phyloP scores from a whole-genome alignment of 2,888 invertebrate genomes.

The Erebia epiphron region DNA sequence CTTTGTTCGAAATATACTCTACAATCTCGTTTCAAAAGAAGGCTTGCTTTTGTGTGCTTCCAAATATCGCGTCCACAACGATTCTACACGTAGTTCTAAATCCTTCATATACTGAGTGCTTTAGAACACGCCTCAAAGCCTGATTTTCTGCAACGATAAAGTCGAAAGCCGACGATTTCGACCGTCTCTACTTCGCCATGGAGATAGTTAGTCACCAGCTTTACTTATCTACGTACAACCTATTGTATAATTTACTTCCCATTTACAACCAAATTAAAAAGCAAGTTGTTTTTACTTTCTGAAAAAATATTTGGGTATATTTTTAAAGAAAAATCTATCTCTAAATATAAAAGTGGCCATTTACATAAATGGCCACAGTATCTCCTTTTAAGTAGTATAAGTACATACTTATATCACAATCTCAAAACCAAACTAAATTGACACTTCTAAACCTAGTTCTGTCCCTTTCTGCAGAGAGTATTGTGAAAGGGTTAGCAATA shows the following conservation, averaged over 20 bases:
- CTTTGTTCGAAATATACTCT: conserved; percentile 29
- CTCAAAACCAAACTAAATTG: too few relatives aligned
- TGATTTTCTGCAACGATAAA: conserved; percentile 38
- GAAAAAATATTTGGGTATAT: too few relatives aligned
- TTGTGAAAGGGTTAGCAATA: too few relatives aligned
- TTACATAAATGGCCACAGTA: too few relatives aligned
- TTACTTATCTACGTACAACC: not conserved
- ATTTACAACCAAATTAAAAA: too few relatives aligned
- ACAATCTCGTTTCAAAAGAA: conserved; percentile 35
- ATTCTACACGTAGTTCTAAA: conserved; percentile 26
- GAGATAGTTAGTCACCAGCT: conserved; percentile 13
- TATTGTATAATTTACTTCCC: not conserved
- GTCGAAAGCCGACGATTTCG: conserved; percentile 32
- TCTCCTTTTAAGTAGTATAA: too few relatives aligned
- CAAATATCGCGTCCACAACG: conserved; percentile 33
- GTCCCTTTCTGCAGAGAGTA: too few relatives aligned
- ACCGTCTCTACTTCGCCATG: conserved; percentile 16
- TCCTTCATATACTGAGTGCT: conserved; percentile 39
- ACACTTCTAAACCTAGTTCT: too few relatives aligned
- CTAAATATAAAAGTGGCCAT: too few relatives aligned
- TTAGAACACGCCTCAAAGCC: conserved; percentile 35
- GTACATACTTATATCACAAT: too few relatives aligned
- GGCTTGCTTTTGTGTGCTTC: conserved; percentile 32
- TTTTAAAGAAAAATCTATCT: not conserved
- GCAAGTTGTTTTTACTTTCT: too few relatives aligned